A percentile compares a stretch with the other conserved stretches of the same genome.
phyloP scores from a whole-genome alignment of 92 coral and sea anemone species.

The Montipora capitata region DNA sequence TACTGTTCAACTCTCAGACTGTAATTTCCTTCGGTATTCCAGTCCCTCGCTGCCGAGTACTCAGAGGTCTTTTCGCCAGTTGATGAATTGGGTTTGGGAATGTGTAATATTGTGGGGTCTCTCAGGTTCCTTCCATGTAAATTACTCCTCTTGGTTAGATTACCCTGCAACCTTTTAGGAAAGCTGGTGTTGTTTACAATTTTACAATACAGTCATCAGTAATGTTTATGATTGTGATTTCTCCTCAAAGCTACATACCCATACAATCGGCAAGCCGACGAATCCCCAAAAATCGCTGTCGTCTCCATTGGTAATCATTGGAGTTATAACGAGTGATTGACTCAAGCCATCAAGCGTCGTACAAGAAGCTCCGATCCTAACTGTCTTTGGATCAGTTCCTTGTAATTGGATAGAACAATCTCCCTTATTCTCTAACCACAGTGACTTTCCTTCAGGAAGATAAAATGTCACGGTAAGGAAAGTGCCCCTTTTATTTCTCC shows the following conservation, averaged over 20 bases:
- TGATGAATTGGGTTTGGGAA: too few species aligned
- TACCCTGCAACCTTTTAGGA: too few species aligned
- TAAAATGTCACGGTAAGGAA: not conserved
- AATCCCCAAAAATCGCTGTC: not conserved
- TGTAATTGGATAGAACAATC: not conserved
- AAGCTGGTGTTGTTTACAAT: too few species aligned
- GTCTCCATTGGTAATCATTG: not conserved
- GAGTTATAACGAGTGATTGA: not conserved
- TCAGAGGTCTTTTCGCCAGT: too few species aligned
- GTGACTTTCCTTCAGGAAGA: slow-evolving; percentile 14
- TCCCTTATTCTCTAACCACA: not conserved
- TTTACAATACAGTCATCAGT: too few species aligned
- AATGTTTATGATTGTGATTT: too few species aligned
- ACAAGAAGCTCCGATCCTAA: slow-evolving; percentile 13
- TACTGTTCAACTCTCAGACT: too few species aligned
- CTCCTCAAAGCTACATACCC: slow-evolving; percentile 1
- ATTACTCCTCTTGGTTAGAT: too few species aligned
- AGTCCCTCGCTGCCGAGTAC: too few species aligned
- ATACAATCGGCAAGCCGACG: slow-evolving; percentile 16
- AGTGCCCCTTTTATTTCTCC: not conserved
- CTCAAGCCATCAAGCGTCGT: not conserved
- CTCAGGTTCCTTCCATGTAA: too few species aligned
- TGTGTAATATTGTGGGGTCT: too few species aligned
- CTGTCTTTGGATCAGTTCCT: slow-evolving; percentile 9
- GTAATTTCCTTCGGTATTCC: too few species aligned